A percentile compares a stretch with the other conserved stretches of the same genome.
Conservation (phyloP, 2,797 vertebrate genomes). For the Eulemur rubriventer region DNA sequence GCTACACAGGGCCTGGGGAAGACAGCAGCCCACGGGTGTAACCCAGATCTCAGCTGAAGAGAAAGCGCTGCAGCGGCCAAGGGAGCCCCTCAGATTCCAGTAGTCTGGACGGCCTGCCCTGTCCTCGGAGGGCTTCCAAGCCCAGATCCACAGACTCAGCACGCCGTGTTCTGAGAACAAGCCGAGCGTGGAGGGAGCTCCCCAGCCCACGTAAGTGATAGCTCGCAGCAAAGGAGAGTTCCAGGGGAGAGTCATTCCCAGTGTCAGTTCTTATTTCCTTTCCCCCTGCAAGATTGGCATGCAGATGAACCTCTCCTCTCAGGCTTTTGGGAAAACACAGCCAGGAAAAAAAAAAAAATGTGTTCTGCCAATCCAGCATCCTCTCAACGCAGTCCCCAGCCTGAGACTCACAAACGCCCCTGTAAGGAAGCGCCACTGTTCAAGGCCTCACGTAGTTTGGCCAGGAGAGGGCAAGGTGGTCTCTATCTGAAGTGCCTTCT, state of each 20-base stretch:
- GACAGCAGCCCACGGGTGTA: background rate
- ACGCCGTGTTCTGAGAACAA: slow-evolving; percentile 8
- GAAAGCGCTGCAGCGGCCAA: slow-evolving; percentile 11
- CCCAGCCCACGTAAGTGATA: slow-evolving; percentile 40
- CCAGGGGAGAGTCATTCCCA: background rate
- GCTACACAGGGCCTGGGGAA: background rate
- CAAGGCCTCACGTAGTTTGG: background rate
- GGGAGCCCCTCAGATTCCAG: background rate
- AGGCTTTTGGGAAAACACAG: background rate
- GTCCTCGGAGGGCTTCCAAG: slow-evolving; percentile 22
- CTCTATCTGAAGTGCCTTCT: background rate
- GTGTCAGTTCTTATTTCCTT: slow-evolving; percentile 4
- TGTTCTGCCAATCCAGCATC: background rate
- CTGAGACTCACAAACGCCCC: background rate
- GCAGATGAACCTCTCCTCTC: slow-evolving; percentile 30
- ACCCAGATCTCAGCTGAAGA: background rate
- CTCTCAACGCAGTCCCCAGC: background rate
- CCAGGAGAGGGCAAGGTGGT: background rate
- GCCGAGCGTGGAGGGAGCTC: background rate
- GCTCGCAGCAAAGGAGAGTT: background rate
- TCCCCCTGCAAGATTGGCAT: background rate
- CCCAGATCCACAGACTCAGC: slow-evolving; percentile 48
- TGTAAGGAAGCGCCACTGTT: background rate
- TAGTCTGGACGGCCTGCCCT: slow-evolving; percentile 6
- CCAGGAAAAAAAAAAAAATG: background rate